Evolutionary conservation across 2,113 vertebrate genomes (phyloP).

Genomic region (Rhineura floridana): DNA sequence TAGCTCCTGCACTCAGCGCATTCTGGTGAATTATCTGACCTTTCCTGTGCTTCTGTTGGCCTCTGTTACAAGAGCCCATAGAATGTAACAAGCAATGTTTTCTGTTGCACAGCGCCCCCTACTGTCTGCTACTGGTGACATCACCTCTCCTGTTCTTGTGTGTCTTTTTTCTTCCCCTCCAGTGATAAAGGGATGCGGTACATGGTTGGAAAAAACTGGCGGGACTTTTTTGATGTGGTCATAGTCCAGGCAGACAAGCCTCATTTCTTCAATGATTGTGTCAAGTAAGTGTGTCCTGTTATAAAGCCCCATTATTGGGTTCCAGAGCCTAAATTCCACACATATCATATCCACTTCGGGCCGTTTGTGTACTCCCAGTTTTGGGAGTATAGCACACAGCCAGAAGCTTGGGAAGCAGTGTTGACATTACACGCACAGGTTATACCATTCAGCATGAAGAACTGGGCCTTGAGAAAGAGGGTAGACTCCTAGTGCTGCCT

Average conservation of each 20-base stretch:
- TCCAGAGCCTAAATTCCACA: background rate
- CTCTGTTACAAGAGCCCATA: background rate
- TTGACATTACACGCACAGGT: background rate
- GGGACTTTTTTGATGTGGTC: slow-evolving; percentile 84
- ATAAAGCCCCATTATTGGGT: background rate
- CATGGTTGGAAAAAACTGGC: slow-evolving; percentile 87
- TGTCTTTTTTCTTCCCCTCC: background rate
- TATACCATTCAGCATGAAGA: background rate
- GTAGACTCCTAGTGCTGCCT: background rate
- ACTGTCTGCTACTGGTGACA: background rate
- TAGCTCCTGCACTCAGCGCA: background rate
- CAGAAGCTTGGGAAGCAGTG: background rate
- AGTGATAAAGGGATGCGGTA: slow-evolving; percentile 85
- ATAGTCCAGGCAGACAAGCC: slow-evolving; percentile 89
- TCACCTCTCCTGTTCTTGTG: background rate
- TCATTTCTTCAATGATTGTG: slow-evolving; percentile 86
- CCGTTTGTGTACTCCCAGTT: background rate
- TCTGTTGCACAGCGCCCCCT: background rate
- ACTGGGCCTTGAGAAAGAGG: background rate
- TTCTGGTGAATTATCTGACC: background rate
- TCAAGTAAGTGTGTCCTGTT: slow-evolving; percentile 77
- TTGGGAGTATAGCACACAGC: no score
- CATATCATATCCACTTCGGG: background rate
- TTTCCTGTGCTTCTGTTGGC: background rate
- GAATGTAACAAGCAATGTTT: background rate